phyloP scores from a whole-genome alignment of 2,113 vertebrate genomes.

The Sitta europaea region DNA sequence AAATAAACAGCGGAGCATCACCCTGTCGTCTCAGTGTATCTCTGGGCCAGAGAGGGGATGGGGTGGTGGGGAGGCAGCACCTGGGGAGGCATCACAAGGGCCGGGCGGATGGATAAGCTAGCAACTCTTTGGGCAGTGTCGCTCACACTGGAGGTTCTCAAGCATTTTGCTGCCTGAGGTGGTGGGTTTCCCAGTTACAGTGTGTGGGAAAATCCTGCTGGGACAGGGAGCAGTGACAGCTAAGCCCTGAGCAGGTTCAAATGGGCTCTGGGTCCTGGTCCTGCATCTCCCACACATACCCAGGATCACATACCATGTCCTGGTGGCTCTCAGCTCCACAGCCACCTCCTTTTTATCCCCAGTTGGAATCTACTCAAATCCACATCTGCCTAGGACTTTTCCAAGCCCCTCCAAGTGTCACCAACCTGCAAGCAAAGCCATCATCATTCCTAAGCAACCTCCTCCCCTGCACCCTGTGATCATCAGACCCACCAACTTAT shows the following conservation, averaged over 20 bases:
- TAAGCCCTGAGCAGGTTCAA: not conserved
- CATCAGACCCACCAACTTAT: not conserved
- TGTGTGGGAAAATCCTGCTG: not conserved
- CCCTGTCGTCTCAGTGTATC: not conserved
- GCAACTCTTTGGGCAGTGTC: too few species aligned
- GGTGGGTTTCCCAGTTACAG: not conserved
- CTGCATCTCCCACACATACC: fast-evolving
- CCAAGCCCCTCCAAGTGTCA: not conserved
- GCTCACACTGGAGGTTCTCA: not conserved
- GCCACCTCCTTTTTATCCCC: not conserved
- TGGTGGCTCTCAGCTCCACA: not conserved
- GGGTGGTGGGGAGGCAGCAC: not conserved
- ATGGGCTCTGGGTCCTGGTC: not conserved
- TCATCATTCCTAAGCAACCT: not conserved
- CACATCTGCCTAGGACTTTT: not conserved
- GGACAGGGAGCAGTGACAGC: not conserved
- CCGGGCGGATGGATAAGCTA: not conserved
- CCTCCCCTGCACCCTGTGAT: fast-evolving
- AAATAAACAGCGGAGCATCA: constrained; percentile 75
- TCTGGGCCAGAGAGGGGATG: not conserved
- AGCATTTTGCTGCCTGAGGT: not conserved
- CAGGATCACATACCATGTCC: not conserved
- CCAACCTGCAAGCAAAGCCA: not conserved
- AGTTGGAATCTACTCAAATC: not conserved
- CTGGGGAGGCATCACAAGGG: fast-evolving